Base-by-base conservation (phyloP, 2,797 vertebrate genomes). In the Anomalospiza imberbis region DNA sequence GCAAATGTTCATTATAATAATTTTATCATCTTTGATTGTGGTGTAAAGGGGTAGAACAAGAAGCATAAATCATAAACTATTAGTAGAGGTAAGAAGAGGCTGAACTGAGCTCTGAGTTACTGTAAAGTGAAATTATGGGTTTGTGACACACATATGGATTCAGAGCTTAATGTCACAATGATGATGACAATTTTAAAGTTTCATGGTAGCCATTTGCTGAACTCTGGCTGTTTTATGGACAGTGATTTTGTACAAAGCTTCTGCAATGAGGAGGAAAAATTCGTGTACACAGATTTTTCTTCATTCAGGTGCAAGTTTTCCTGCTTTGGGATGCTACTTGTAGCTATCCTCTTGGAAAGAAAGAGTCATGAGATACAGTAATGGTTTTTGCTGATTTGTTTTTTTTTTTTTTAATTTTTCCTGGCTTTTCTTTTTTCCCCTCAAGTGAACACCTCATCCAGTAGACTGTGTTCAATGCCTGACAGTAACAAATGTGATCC, bases 201-300 rank as follows among this genome's bases (percentile, higher is more conserved):
- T 17, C 12, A 7, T 28, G 17, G 7, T 25, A 70, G 16, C 9
- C 13, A 61, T 18, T 60, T 79, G 21, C 13, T 68, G 42, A 74
- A 62, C 5, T 1, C 9, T 62, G 9, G 4, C 16, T 75, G 12
- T 2, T 60, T 62, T 31, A 60, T 54, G 9, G 18, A 31, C 20
- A 32, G 11, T 12, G 6, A 3, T 61, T 66, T 51, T 53, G 31
- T 50, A 38, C 19, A 58, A 84, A 66, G 26, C 6, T 29, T 55
- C 50, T 74, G 32, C 4, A 57, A 32, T 16, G 6, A 58, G 36
- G 7, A 24, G 13, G 32, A 61, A 53, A 21, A 84, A 84, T 34
- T 58, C 0, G 0, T 20, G 16, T 15, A 57, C 17, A 61, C 38
- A n/a, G 20, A 19, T 36, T 45, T 40, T 45, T n/a, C 18, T 70